Conservation (phyloP, 35 echinoderm and acorn worm species). For the Amphiura filiformis region DNA sequence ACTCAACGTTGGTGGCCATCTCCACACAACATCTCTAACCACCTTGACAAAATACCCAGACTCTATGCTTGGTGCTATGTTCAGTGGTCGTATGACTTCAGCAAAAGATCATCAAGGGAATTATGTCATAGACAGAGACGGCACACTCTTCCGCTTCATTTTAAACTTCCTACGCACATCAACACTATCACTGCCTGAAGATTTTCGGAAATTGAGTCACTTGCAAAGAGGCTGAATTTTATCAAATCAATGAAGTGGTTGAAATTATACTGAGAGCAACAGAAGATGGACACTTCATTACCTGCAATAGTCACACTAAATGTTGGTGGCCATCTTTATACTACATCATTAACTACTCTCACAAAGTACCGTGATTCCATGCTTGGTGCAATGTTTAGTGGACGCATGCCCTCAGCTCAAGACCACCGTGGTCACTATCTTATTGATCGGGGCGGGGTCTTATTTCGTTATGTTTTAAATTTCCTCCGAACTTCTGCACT, state of each 20-base stretch:
- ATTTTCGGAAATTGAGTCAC: conserved; percentile 30
- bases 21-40: too few relatives aligned
- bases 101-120: conserved; percentile 37
- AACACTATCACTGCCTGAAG: conserved; percentile 11
- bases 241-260: conserved; percentile 34
- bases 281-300: neutral
- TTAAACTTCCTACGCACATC: conserved; percentile 43
- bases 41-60: neutral
- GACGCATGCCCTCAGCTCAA: conserved; percentile 23
- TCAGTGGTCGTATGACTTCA: conserved; percentile 51
- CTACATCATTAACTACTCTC: neutral
- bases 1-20: too few relatives aligned
- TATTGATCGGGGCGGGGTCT: conserved; percentile 60
- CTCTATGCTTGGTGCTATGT: conserved; percentile 78
- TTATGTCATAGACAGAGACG: conserved; percentile 44
- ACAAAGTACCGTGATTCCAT: conserved; percentile 24
- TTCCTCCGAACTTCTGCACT: conserved; percentile 48
- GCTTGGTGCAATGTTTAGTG: conserved; percentile 71
- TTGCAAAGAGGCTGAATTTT: conserved; percentile 33
- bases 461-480: conserved; percentile 66
- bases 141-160: conserved; percentile 16
- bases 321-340: conserved; percentile 22
- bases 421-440: conserved; percentile 41
- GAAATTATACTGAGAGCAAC: neutral
- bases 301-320: conserved; percentile 21